Evolutionary conservation across 2,888 invertebrate species (phyloP).

Genomic region (Sceliomorpha sp.): DNA sequence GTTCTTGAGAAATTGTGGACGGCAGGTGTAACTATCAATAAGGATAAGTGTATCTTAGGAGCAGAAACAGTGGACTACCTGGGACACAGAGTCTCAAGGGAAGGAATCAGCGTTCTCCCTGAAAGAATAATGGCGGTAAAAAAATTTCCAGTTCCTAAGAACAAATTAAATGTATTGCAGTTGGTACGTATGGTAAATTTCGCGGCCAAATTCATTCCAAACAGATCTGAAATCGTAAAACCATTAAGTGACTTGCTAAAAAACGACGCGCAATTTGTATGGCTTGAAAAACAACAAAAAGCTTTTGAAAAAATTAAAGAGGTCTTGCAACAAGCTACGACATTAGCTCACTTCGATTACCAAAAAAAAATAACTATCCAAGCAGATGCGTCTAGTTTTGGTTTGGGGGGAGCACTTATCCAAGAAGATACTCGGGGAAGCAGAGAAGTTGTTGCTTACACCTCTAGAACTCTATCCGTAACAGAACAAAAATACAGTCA

Average conservation of each 20-base stretch:
- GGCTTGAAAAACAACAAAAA: slow-evolving; percentile 51
- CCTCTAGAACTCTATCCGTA: slow-evolving; percentile 59
- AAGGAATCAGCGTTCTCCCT: slow-evolving; percentile 50
- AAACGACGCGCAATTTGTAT: slow-evolving; percentile 44
- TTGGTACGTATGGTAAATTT: slow-evolving; percentile 56
- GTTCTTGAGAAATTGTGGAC: slow-evolving; percentile 51
- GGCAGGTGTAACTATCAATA: slow-evolving; percentile 59
- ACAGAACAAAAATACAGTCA: slow-evolving; percentile 71
- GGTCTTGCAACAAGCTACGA: slow-evolving; percentile 58
- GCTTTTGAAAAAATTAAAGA: slow-evolving; percentile 64
- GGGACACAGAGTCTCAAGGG: slow-evolving; percentile 58
- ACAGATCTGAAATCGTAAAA: slow-evolving; percentile 55
- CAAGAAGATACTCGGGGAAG: slow-evolving; percentile 57
- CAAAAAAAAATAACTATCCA: slow-evolving; percentile 31
- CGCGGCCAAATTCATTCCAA: slow-evolving; percentile 53
- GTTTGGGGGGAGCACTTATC: slow-evolving; percentile 66
- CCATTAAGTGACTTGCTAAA: slow-evolving; percentile 54
- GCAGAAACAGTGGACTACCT: slow-evolving; percentile 56
- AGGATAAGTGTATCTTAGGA: slow-evolving; percentile 62
- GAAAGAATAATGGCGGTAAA: slow-evolving; percentile 51
- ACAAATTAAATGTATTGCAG: slow-evolving; percentile 52
- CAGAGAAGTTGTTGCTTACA: slow-evolving; percentile 67
- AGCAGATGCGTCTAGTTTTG: slow-evolving; percentile 68
- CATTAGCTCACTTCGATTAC: slow-evolving; percentile 65
- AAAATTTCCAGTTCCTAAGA: slow-evolving; percentile 50